Evolutionary conservation across 2,797 vertebrate species (phyloP), one percentile per base, ranked within the genome.

Genomic region (Typhlichthys subterraneus): DNA sequence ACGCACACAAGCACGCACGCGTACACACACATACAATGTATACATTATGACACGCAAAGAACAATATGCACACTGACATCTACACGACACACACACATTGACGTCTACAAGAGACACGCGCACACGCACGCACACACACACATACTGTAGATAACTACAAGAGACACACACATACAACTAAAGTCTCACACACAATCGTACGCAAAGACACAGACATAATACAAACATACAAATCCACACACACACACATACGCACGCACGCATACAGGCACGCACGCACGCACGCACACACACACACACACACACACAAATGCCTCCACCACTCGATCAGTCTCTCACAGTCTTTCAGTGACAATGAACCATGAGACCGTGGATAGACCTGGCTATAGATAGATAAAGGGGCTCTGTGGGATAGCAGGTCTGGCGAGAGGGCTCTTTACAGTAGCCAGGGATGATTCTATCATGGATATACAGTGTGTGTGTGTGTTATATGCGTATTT

Each of bases 381-480:
- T 73, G 31, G 15, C 65, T 52, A 17, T 17, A 17, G 17, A 17
- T 53, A 59, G 63, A 69, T 82, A 60, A 69, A 72, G 62, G 70
- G 60, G 70, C 70, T 73, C 61, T 63, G 71, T 70, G 19, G 19
- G 19, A 23, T 1, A 23, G 19, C 19, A 23, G 0, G 19, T 2
- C 19, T 23, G 19, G 19, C 2, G 64, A 69, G 17, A 53, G 33
- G 33, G 33, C 33, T 38, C 33, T 23, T 23, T 38, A 38, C 33
- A 6, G 5, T 8, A 38, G 33, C 33, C 5, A 38, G 33, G 33
- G 33, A 38, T 38, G 33, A 5, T 38, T 38, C 33, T 38, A 38
- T 38, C 33, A 8, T 38, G 19, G 19, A 38, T 38, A 5, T 38
- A 8, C 6, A n/a, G n/a, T 15, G 49, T 50, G n/a, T n/a, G n/a